These are phyloP conservation scores for Tautogolabrus adspersus DNA, from an alignment of 2,113 vertebrate species.

Conservation along the genomic window DNA sequence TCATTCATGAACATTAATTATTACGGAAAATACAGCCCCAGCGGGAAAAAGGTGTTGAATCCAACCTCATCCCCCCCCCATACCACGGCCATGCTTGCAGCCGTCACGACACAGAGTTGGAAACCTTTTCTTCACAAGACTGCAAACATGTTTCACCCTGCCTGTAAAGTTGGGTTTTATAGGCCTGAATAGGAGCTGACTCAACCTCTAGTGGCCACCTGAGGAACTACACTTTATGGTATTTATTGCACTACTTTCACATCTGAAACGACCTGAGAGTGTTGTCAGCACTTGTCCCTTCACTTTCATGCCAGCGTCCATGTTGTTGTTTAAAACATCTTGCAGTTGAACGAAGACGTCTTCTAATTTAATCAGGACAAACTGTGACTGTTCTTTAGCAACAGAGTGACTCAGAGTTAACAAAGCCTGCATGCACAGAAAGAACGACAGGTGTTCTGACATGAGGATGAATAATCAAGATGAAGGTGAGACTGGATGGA, in stretches of 20 bases:
- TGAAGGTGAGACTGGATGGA: conserved; percentile 27
- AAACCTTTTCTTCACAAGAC: no score
- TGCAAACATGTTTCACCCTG: no score
- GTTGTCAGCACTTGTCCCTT: no score
- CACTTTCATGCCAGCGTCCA: neutral
- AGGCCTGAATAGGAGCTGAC: neutral
- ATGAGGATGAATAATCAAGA: conserved; percentile 40
- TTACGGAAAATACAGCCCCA: no score
- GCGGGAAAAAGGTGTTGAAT: no score
- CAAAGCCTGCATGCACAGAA: conserved; percentile 44
- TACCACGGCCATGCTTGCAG: no score
- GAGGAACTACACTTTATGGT: neutral
- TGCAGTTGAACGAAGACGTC: conserved; percentile 22
- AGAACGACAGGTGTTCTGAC: conserved; percentile 49
- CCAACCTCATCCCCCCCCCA: no score
- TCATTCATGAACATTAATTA: no score
- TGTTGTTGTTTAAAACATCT: conserved; percentile 13
- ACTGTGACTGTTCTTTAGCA: conserved; percentile 20
- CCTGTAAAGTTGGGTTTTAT: neutral
- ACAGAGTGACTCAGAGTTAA: conserved; percentile 53
- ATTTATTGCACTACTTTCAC: no score
- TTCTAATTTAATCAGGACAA: conserved; percentile 21
- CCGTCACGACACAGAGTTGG: no score
- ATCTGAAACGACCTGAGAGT: no score
- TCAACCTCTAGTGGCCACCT: neutral